Evolutionary conservation across 2,113 vertebrate genomes (phyloP).

Genomic region (Nannobrachium achirus): DNA sequence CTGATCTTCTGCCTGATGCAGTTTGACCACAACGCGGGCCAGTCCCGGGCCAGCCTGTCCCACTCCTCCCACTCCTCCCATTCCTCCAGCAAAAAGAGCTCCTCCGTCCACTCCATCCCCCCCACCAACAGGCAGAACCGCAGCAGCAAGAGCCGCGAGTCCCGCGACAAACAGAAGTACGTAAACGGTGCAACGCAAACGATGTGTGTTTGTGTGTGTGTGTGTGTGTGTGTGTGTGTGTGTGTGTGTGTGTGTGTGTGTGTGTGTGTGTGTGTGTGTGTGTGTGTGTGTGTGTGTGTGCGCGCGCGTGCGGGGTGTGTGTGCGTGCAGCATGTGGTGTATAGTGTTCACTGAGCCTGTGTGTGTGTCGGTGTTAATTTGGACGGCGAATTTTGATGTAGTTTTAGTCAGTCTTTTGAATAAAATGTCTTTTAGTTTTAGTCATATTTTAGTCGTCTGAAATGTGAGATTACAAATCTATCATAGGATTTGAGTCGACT

Average conservation of each 20-base stretch:
- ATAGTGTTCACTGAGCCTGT: too few relatives aligned
- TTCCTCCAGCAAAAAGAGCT: constrained; percentile 99
- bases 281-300: background rate
- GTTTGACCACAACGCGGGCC: constrained; percentile 99
- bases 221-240: constrained; percentile 31
- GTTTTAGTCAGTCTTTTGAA: too few relatives aligned
- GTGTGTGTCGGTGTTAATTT: too few relatives aligned
- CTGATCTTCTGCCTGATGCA: constrained; percentile 99
- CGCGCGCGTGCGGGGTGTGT: too few relatives aligned
- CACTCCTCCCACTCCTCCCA: constrained; percentile 99
- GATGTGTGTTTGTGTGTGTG: constrained; percentile 13
- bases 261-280: background rate
- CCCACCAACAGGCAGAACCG: constrained; percentile 93
- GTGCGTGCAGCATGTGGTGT: too few relatives aligned
- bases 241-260: background rate
- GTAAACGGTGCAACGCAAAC: constrained; percentile 77
- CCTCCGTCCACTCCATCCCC: constrained; percentile 95
- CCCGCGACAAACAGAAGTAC: constrained; percentile 99
- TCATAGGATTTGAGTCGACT: too few relatives aligned
- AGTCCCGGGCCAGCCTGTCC: constrained; percentile 95
- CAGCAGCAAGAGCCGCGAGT: constrained; percentile 92
- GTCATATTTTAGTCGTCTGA: too few relatives aligned
- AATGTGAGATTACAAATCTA: too few relatives aligned
- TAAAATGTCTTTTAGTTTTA: too few relatives aligned
- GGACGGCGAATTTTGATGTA: too few relatives aligned